A percentile compares a stretch with the other conserved stretches of the same genome.
Evolutionary conservation across 1,140 invertebrate genomes (phyloP).

Genomic region (Protaetia brevitarsis): DNA sequence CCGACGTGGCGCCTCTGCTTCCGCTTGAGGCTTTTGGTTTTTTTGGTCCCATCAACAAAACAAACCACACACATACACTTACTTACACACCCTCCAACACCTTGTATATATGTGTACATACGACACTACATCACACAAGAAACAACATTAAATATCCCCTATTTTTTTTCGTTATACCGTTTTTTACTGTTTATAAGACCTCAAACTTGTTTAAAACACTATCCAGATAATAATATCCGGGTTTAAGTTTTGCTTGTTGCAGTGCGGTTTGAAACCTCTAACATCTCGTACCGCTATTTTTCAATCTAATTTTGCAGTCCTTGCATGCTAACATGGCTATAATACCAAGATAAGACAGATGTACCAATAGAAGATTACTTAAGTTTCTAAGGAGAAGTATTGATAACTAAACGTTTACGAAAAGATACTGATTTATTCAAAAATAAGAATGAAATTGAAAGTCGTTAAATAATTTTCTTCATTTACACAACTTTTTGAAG

Average conservation of each 20-base stretch:
- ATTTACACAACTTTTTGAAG: too few species aligned
- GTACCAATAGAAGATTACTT: too few species aligned
- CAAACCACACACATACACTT: background rate
- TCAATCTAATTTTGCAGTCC: background rate
- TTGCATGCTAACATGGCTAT: background rate
- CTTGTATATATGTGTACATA: background rate
- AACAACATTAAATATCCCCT: background rate
- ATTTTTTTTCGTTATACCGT: background rate
- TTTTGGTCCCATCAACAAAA: constrained; percentile 27
- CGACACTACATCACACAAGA: background rate
- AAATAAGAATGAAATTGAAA: too few species aligned
- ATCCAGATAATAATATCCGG: background rate
- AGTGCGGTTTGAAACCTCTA: background rate
- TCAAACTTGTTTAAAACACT: too few species aligned
- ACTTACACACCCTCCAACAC: background rate
- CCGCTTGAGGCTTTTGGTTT: constrained; percentile 36
- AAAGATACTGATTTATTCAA: too few species aligned
- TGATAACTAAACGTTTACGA: too few species aligned
- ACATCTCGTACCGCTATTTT: background rate
- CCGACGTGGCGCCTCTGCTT: constrained; percentile 46
- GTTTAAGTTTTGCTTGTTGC: background rate
- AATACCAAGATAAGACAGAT: too few species aligned
- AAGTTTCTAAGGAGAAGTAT: too few species aligned
- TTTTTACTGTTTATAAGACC: too few species aligned
- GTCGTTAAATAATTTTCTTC: too few species aligned